phyloP scores from a whole-genome alignment of 1,140 invertebrate genomes.

The Wiebesia pumilae region DNA sequence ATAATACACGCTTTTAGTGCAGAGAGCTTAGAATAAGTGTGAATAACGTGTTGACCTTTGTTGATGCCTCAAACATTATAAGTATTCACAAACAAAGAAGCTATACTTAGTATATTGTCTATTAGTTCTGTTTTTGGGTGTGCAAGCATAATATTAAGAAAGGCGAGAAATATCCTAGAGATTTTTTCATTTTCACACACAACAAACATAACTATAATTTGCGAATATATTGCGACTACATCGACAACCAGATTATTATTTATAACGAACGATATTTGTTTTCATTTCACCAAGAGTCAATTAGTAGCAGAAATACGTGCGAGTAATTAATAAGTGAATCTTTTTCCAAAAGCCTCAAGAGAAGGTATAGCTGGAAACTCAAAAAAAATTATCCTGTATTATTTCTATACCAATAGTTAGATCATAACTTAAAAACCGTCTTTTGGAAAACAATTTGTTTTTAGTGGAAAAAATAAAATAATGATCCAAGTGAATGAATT shows the following conservation, averaged over 20 bases:
- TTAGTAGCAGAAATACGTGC: constrained; percentile 13
- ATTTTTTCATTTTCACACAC: constrained; percentile 51
- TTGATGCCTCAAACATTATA: constrained; percentile 8
- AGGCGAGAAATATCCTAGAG: constrained; percentile 47
- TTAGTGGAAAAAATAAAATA: not conserved
- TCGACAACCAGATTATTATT: constrained; percentile 31
- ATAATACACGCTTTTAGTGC: constrained; percentile 24
- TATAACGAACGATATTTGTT: constrained; percentile 42
- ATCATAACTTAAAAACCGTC: not conserved
- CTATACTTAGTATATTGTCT: not conserved
- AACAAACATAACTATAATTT: constrained; percentile 5
- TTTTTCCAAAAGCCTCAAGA: not conserved
- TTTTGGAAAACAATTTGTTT: not conserved
- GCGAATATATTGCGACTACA: constrained; percentile 20
- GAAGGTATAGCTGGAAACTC: not conserved
- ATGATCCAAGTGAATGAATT: not conserved
- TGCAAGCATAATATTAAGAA: constrained; percentile 15
- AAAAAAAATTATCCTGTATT: not conserved
- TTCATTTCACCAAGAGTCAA: constrained; percentile 44
- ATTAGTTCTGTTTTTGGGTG: constrained; percentile 4
- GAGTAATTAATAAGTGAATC: not conserved
- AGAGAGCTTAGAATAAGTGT: constrained; percentile 38
- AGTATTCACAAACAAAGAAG: constrained; percentile 13
- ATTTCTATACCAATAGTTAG: not conserved
- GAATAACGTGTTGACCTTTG: constrained; percentile 21